Evolutionary conservation across 2,888 invertebrate genomes (phyloP).

Genomic region (Erebia epiphron): DNA sequence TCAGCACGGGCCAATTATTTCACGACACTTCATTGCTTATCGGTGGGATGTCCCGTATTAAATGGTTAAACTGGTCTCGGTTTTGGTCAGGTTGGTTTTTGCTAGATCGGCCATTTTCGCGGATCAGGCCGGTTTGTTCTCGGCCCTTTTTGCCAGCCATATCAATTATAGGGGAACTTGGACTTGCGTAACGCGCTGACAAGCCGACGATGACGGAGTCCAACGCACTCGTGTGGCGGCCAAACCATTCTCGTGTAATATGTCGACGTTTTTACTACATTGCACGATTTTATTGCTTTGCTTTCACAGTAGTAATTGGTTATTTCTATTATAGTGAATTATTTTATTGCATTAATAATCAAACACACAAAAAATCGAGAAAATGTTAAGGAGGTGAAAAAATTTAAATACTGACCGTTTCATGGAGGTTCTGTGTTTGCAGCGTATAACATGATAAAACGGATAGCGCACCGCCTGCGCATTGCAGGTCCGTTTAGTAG

Average conservation of each 20-base stretch:
- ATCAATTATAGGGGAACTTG: conserved; percentile 67
- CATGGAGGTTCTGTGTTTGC: too few species aligned
- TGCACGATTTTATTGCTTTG: neutral
- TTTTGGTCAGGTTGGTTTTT: conserved; percentile 62
- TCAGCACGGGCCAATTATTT: conserved; percentile 28
- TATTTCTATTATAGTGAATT: too few species aligned
- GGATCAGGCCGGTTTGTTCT: conserved; percentile 49
- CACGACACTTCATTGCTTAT: conserved; percentile 24
- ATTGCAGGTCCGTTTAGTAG: too few species aligned
- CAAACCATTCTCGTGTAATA: neutral
- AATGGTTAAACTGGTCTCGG: conserved; percentile 45
- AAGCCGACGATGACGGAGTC: conserved; percentile 48
- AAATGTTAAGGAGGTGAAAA: too few species aligned
- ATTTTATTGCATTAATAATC: too few species aligned
- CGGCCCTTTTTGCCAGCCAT: conserved; percentile 55
- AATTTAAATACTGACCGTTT: too few species aligned
- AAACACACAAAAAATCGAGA: too few species aligned
- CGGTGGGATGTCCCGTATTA: conserved; percentile 33
- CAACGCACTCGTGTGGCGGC: conserved; percentile 50
- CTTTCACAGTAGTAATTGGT: neutral
- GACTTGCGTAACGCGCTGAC: conserved; percentile 61
- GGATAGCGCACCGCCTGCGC: too few species aligned
- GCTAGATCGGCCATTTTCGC: conserved; percentile 55
- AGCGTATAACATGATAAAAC: too few species aligned
- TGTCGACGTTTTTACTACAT: neutral